These are phyloP conservation scores for Agrochola lota DNA, from an alignment of 2,888 invertebrate genomes.

Conservation along the genomic window DNA sequence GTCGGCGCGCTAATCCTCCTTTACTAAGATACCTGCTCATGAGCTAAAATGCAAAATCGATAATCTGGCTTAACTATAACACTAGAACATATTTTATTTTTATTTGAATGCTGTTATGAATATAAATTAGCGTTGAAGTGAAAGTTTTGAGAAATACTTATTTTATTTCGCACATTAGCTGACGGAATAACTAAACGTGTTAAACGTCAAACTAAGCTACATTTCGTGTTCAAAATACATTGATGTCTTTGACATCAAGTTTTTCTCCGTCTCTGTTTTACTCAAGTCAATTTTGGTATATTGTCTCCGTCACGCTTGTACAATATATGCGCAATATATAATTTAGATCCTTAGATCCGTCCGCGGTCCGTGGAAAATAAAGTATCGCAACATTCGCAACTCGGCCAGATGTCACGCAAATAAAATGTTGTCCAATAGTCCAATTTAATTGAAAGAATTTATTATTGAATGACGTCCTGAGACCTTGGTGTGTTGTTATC, in stretches of 20 bases:
- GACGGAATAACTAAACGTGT: constrained; percentile 39
- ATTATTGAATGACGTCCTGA: constrained; percentile 56
- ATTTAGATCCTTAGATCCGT: background rate
- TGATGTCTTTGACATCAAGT: constrained; percentile 6
- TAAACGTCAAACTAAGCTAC: constrained; percentile 26
- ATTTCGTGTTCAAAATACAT: background rate
- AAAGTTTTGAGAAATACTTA: background rate
- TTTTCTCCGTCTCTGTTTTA: constrained; percentile 38
- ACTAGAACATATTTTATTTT: background rate
- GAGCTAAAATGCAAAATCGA: background rate
- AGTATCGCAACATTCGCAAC: constrained; percentile 1
- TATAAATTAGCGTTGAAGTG: background rate
- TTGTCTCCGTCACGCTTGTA: background rate
- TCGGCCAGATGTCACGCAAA: constrained; percentile 58
- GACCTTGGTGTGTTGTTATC: constrained; percentile 62
- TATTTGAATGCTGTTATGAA: background rate
- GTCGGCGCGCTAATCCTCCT: background rate
- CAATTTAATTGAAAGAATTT: constrained; percentile 45
- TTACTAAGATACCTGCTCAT: background rate
- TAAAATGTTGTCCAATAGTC: constrained; percentile 51
- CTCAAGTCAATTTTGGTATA: rapidly evolving
- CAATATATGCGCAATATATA: background rate
- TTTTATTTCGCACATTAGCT: background rate
- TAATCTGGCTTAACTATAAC: background rate
- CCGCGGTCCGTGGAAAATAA: constrained; percentile 19